Percentiles rank a stretch among this genome's conserved stretches.
phyloP scores from a whole-genome alignment of 2,888 invertebrate genomes.

The Labia minor region DNA sequence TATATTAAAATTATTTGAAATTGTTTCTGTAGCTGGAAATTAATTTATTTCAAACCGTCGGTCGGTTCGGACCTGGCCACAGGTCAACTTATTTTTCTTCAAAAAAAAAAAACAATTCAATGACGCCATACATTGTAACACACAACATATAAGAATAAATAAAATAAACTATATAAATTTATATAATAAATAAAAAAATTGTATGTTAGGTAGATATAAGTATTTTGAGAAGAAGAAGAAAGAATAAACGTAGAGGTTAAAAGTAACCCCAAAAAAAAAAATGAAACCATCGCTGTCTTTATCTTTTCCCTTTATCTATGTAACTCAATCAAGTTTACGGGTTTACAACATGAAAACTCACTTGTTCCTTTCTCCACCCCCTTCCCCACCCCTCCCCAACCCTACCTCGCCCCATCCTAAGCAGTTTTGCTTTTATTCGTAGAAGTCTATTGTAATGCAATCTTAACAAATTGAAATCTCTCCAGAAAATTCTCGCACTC shows the following conservation, averaged over 20 bases:
- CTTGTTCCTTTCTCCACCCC: background rate
- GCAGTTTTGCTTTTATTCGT: too few species aligned
- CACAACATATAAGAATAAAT: background rate
- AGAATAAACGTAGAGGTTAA: too few species aligned
- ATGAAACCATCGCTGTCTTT: background rate
- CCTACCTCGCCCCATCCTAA: too few species aligned
- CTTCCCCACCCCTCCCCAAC: too few species aligned
- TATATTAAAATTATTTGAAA: too few species aligned
- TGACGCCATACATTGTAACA: background rate
- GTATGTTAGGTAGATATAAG: background rate
- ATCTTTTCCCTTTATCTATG: constrained; percentile 1
- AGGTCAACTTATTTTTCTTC: background rate
- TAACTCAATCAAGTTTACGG: constrained; percentile 13
- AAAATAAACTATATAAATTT: too few species aligned
- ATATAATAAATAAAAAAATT: too few species aligned
- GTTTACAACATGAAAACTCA: background rate
- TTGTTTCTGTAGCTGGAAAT: too few species aligned
- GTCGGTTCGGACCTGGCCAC: too few species aligned
- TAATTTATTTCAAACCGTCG: too few species aligned
- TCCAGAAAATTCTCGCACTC: background rate
- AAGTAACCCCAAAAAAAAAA: too few species aligned
- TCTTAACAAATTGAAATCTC: constrained; percentile 7
- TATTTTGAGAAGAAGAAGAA: background rate
- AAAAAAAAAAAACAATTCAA: background rate
- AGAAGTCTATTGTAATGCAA: background rate